Evolutionary conservation across 2,888 invertebrate genomes (phyloP).

Genomic region (Mimas tiliae): DNA sequence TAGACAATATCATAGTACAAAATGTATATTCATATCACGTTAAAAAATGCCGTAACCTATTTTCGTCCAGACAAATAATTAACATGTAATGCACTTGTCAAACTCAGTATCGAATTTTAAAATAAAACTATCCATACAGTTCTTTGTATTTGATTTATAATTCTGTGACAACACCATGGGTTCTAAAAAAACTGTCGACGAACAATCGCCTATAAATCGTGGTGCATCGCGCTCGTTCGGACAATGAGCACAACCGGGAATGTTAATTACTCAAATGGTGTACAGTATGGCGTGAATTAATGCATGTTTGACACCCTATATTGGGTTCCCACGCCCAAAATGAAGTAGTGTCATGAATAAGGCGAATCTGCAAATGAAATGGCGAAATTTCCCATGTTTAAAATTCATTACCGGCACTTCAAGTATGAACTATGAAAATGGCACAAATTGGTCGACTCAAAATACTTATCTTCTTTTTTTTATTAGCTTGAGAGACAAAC

Average conservation of each 20-base stretch:
- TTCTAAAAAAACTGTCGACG: slow-evolving; percentile 32
- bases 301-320: background rate
- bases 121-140: background rate
- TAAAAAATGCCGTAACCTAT: background rate
- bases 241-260: slow-evolving; percentile 42
- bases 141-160: slow-evolving; percentile 16
- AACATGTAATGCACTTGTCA: background rate
- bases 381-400: background rate
- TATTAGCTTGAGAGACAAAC: no score
- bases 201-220: slow-evolving; percentile 56
- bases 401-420: background rate
- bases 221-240: slow-evolving; percentile 27
- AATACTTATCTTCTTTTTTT: no score
- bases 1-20: no score
- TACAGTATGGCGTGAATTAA: slow-evolving; percentile 21
- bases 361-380: background rate
- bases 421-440: background rate
- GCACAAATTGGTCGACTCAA: no score
- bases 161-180: slow-evolving; percentile 9
- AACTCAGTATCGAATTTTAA: slow-evolving; percentile 9
- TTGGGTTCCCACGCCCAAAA: background rate
- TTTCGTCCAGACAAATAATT: background rate
- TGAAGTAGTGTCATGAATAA: background rate
- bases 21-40: background rate
- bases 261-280: slow-evolving; percentile 38